A percentile compares a stretch with the other conserved stretches of the same genome.
These are phyloP conservation scores for Cryptoprocta ferox DNA, from an alignment of 2,797 vertebrate genomes.

Conservation along the genomic window DNA sequence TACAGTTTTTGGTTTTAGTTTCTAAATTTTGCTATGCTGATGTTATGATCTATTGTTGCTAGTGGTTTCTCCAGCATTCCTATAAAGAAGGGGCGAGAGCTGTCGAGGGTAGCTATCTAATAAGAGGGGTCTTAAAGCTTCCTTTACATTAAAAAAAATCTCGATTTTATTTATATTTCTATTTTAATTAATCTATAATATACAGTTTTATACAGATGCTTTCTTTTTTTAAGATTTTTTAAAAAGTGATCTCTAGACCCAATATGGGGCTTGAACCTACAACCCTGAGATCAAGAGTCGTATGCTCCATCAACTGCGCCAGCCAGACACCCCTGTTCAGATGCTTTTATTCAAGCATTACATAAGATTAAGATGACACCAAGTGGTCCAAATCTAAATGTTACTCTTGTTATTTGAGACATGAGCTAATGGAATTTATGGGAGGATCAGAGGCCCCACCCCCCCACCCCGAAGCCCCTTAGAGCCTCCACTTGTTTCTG, in stretches of 20 bases:
- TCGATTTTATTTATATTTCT: slow-evolving; percentile 4
- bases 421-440: background rate
- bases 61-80: background rate
- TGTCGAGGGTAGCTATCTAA: background rate
- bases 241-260: background rate
- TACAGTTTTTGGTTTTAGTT: background rate
- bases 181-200: background rate
- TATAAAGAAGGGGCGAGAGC: background rate
- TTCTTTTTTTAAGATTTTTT: background rate
- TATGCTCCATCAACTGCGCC: background rate
- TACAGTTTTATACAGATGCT: background rate
- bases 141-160: background rate
- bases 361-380: background rate
- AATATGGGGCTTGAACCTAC: background rate
- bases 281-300: background rate
- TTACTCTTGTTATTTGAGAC: background rate
- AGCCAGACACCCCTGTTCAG: background rate
- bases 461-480: background rate
- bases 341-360: background rate
- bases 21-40: background rate
- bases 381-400: background rate
- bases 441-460: background rate
- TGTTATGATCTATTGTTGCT: background rate
- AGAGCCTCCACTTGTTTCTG: background rate
- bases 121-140: background rate